These are phyloP conservation scores for Philotrypesis tridentata DNA, from an alignment of 1,140 invertebrate species.

Conservation along the genomic window DNA sequence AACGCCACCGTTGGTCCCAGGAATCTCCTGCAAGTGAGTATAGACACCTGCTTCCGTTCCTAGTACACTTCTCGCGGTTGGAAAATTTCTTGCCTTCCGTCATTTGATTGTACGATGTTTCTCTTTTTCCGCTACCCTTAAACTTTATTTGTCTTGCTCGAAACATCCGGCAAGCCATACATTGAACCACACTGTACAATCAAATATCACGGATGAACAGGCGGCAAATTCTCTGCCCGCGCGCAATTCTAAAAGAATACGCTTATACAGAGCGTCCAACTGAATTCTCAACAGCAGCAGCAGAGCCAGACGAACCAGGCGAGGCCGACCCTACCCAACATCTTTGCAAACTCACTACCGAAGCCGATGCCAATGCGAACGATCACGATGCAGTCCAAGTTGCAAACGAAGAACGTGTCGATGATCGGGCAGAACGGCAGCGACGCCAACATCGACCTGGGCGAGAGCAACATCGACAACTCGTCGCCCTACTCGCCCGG, in stretches of 20 bases:
- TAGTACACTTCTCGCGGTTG: not conserved
- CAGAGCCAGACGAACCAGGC: slow-evolving; percentile 60
- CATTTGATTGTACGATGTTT: not conserved
- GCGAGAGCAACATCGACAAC: slow-evolving; percentile 75
- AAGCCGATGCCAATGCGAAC: slow-evolving; percentile 31
- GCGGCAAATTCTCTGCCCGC: not conserved
- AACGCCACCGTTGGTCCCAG: slow-evolving; percentile 60
- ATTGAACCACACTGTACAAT: not conserved
- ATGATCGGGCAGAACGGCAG: slow-evolving; percentile 70
- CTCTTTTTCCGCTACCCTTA: not conserved
- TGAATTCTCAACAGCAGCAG: not conserved
- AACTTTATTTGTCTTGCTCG: slow-evolving; percentile 31
- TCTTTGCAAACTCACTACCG: slow-evolving; percentile 65
- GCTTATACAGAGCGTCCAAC: slow-evolving; percentile 18
- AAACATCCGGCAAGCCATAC: not conserved
- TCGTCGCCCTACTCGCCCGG: slow-evolving; percentile 91
- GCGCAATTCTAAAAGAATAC: not conserved
- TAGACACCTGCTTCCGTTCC: not conserved
- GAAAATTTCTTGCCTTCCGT: not conserved
- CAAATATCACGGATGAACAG: not conserved
- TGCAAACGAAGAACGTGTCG: slow-evolving; percentile 58
- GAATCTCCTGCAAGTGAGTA: slow-evolving; percentile 63
- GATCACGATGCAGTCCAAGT: slow-evolving; percentile 56
- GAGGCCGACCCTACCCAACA: slow-evolving; percentile 64
- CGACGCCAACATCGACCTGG: slow-evolving; percentile 63